Evolutionary conservation across 1,140 invertebrate genomes (phyloP), one percentile per base, ranked within the genome.

Genomic region (Brachionus koreanus): DNA sequence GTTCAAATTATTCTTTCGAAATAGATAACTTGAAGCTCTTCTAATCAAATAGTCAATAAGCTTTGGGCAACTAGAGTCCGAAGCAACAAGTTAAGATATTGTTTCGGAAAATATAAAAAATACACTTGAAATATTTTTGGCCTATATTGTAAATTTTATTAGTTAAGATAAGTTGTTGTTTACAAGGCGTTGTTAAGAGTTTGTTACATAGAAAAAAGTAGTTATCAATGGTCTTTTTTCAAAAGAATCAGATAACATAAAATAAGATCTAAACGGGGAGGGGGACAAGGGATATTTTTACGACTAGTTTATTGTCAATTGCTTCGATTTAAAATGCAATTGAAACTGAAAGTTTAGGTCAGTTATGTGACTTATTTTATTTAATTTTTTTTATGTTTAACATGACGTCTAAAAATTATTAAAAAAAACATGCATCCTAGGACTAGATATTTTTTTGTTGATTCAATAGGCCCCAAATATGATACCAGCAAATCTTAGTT

Each of bases 1-100:
- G 49, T 57, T 57, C 49, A 57, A 57, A 57, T 57, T 57, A 57
- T 57, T 57, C 49, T 57, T 57, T 57, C 49, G 16, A 57, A 57
- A 57, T 57, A 57, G 49, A 57, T 57, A 57, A 57, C 49, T 57
- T 23, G 49, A 57, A 57, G 49, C 49, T 57, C 49, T 57, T 57
- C 49, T 57, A 57, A 57, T 57, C n/a, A 57, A 57, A 57, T 23
- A 57, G 49, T 57, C 49, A 57, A 57, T 57, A 23, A 23, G 49
- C 49, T 57, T 57, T 57, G 49, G 49, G 49, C 49, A 57, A 57
- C 49, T 57, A 57, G n/a, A 57, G 49, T 57, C 49, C 49, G 49
- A 57, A 19, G 49, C 19, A 57, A 57, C 5, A 57, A 57, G 49
- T 12, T 57, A 52, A 52, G n/a, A 52, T 52, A 57, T 25, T 57